Base-by-base conservation (phyloP, 2,888 invertebrate genomes). In the Ichneumoninae sp. region DNA sequence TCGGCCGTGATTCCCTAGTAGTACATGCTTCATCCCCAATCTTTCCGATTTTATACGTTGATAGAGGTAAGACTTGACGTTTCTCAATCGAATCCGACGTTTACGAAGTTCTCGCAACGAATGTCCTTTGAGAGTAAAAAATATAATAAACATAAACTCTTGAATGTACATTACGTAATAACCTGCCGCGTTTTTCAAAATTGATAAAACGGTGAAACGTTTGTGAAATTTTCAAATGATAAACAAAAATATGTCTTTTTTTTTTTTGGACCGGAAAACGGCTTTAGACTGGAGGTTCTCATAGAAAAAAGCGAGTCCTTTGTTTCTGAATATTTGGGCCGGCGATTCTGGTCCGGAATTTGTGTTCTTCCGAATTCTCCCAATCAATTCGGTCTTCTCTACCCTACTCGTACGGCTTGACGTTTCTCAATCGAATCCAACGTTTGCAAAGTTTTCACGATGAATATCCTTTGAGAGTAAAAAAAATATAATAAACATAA, bases 321-420 rank as follows among this genome's bases (percentile, higher is more conserved):
- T 57, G 26, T 57, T 22, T 7, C 8, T 57, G 19, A 22, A 57
- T 57, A 57, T 22, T 26, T 7, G 26, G 22, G 10, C 57, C 4
- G 10, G 8, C 26, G 22, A 10, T 47, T 63, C 22, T 30, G 44
- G 30, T 36, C 60, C 33, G 44, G 36, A 16, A 19, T 30, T 33
- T n/a, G 40, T 30, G 22, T 47, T 47, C 68, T 68, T 10, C 16
- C 8, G n/a, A 44, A n/a, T 19, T 22, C 54, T 40, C 54, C 16
- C 65, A 19, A 85, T 76, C 82, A 85, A 85, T 82, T 85, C 81
- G 78, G 47, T 74, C 52, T 76, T 65, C 65, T 65, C 66, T 40
- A 1, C 40, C 22, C 40, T 52, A 52, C 52, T 76, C 76, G 76
- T 60, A 60, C 10, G 60, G 30, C 30, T 22, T 60, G 60, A 60